Conservation (phyloP, 2,797 vertebrate species). For the Pangasius sanitwongsei region DNA sequence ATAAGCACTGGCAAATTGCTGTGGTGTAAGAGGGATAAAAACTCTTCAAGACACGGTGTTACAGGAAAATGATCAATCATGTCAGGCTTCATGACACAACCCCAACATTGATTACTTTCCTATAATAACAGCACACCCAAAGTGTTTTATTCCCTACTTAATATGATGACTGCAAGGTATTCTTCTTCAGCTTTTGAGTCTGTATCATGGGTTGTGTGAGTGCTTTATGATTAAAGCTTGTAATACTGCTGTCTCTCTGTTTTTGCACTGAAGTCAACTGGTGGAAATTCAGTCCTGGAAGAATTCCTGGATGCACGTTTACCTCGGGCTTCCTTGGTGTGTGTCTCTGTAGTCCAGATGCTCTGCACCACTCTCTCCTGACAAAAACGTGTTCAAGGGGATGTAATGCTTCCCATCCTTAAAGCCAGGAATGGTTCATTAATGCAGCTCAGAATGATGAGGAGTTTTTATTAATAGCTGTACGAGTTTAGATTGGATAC, state of each 20-base stretch:
- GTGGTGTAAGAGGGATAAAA: background rate
- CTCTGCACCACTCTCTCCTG: conserved; percentile 59
- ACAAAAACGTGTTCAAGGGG: conserved; percentile 78
- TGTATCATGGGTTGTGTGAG: background rate
- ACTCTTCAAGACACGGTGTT: background rate
- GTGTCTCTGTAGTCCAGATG: conserved; percentile 65
- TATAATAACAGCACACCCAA: background rate
- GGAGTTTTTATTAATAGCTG: background rate
- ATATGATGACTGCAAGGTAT: background rate
- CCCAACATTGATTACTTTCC: background rate
- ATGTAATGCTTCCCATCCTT: conserved; percentile 94
- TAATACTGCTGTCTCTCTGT: background rate
- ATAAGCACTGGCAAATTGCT: too few relatives aligned
- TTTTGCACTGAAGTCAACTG: background rate
- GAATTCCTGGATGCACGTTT: background rate
- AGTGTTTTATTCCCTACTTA: background rate
- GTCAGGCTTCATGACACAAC: background rate
- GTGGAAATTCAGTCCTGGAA: background rate
- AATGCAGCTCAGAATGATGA: background rate
- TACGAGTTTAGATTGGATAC: conserved; percentile 62
- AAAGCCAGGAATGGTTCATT: conserved; percentile 1
- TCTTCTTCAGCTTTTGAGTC: background rate
- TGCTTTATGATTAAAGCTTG: background rate
- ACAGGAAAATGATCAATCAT: background rate
- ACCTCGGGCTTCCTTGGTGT: conserved; percentile 58